Base-by-base conservation (phyloP, 2,797 vertebrate species). In the Psittacula echo region DNA sequence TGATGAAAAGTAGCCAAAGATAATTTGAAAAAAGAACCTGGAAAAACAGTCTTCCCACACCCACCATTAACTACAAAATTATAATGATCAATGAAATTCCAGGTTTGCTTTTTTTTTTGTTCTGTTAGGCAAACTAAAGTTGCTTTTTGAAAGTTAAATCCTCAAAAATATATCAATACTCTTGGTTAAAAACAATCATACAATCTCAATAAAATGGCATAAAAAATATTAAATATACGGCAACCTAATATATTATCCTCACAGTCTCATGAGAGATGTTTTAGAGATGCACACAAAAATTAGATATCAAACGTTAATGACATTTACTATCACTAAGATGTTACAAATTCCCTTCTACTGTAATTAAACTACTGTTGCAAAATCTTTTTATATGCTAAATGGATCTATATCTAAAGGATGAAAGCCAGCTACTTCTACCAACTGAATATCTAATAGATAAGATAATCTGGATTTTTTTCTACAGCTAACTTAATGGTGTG, bases 401-500 rank as follows among this genome's bases (percentile, higher is more conserved):
- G 5, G 41, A 42, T 24, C 81, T 95, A 91, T 41, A 80, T 44
- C 76, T 95, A 95, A 90, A 93, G 30, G 42, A 66, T 1, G 3
- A 96, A 75, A 68, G 44, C 18, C 34, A 88, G 30, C 79, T 96
- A 96, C 62, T 91, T 94, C 95, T 95, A 95, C 37, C 44, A 81
- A 89, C 32, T n/a, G 71, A 70, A 8, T n/a, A 85, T 84, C 93
- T 96, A 95, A 56, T 22, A 89, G 41, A 34, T n/a, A 54, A 73
- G 13, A 66, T 62, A 47, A 85, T 65, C 11, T 56, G 20, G 0
- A 6, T 80, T 94, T 94, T 94, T 95, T 70, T 98, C 98, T 98
- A 98, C 83, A 73, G 86, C 94, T 98, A 98, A 80, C 50, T 97
- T 97, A 87, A 89, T 30, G 80, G 83, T 79, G 92, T 96, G 90